phyloP scores from a whole-genome alignment of 1,140 invertebrate species.

The Caenorhabditis brenneri region DNA sequence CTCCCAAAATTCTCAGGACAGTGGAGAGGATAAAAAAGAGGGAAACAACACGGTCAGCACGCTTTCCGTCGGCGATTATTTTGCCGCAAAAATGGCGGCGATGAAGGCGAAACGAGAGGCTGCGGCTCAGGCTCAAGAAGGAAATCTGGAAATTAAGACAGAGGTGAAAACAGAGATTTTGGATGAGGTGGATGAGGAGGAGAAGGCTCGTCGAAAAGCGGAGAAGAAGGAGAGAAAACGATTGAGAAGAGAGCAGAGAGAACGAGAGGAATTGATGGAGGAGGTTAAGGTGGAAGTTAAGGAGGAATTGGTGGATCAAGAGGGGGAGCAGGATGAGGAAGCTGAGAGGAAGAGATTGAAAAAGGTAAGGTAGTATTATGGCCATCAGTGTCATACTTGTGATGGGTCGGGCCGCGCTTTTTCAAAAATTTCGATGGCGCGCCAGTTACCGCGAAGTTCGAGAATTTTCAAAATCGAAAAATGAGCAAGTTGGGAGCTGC shows the following conservation, averaged over 20 bases:
- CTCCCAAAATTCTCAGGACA: constrained; percentile 24
- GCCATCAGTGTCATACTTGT: no score
- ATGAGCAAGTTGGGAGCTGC: no score
- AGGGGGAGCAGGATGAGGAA: constrained; percentile 11
- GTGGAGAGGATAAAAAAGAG: not conserved
- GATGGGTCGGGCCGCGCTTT: no score
- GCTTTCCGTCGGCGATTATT: constrained; percentile 57
- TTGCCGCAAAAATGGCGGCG: constrained; percentile 56
- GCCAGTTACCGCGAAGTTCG: no score
- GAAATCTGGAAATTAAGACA: not conserved
- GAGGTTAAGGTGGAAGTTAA: not conserved
- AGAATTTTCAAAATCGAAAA: no score
- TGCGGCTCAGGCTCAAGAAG: not conserved
- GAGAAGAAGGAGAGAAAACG: constrained; percentile 25
- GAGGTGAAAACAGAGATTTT: not conserved
- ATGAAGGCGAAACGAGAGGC: constrained; percentile 52
- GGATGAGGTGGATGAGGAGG: constrained; percentile 5
- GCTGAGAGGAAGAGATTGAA: constrained; percentile 21
- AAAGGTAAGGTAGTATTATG: not conserved
- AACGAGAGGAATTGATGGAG: not conserved
- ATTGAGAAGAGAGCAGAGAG: constrained; percentile 10
- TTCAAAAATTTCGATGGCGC: no score
- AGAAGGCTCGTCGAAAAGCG: not conserved
- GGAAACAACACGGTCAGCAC: constrained; percentile 44
- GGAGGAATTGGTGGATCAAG: constrained; percentile 16